Percentiles rank a stretch among this genome's conserved stretches.
These are phyloP conservation scores for Caenorhabditis latens DNA, from an alignment of 1,140 invertebrate species.

Conservation along the genomic window DNA sequence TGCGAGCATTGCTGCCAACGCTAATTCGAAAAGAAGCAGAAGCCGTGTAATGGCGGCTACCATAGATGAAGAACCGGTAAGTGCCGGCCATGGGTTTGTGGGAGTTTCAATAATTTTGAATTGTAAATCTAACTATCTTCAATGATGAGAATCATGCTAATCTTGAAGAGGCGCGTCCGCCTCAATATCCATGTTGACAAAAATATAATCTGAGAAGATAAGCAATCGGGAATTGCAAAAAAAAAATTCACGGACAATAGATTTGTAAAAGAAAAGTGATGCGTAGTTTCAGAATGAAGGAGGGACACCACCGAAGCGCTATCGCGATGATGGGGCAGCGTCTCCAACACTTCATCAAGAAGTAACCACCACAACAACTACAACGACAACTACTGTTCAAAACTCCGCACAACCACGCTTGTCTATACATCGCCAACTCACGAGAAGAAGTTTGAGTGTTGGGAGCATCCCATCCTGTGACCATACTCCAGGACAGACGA, in stretches of 20 bases:
- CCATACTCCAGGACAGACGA: slow-evolving; percentile 18
- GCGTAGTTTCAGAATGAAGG: slow-evolving; percentile 28
- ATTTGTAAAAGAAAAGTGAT: too few relatives aligned
- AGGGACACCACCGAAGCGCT: slow-evolving; percentile 13
- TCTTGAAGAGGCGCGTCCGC: slow-evolving; percentile 44
- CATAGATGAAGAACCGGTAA: slow-evolving; percentile 37
- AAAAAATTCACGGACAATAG: too few relatives aligned
- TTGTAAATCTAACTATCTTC: not conserved
- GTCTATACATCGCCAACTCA: not conserved
- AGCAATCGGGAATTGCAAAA: too few relatives aligned
- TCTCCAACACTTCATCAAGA: slow-evolving; percentile 6
- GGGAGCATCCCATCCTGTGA: slow-evolving; percentile 26
- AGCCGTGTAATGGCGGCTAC: slow-evolving; percentile 40
- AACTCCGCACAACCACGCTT: not conserved
- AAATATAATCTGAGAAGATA: not conserved
- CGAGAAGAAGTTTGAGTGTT: not conserved
- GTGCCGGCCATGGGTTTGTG: not conserved
- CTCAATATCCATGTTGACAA: slow-evolving; percentile 22
- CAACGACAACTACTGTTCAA: slow-evolving; percentile 15
- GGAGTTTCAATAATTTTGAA: not conserved
- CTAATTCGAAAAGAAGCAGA: slow-evolving; percentile 27
- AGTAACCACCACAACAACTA: slow-evolving; percentile 34
- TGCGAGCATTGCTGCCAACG: not conserved
- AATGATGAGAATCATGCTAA: slow-evolving; percentile 47
- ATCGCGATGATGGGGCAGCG: slow-evolving; percentile 8